Percentiles rank a stretch among this genome's conserved stretches.
Conservation (phyloP, 1,140 invertebrate species). For the Tetragonula clypearis region DNA sequence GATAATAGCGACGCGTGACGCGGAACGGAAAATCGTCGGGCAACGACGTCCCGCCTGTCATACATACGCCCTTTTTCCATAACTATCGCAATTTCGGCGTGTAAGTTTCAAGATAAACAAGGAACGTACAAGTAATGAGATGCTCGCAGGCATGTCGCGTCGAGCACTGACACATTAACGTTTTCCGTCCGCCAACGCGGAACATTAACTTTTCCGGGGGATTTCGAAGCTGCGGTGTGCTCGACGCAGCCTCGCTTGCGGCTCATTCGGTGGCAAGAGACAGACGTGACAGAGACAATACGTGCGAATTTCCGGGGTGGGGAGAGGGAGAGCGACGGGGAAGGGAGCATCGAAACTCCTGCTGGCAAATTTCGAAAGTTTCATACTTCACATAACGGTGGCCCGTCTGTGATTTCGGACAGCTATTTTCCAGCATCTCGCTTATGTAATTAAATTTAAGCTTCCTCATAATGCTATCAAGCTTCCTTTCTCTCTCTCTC, state of each 20-base stretch:
- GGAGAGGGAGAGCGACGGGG: background rate
- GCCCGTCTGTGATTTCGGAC: background rate
- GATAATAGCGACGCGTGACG: background rate
- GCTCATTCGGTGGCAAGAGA: slow-evolving; percentile 28
- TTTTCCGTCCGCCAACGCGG: slow-evolving; percentile 31
- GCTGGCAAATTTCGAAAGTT: slow-evolving; percentile 47
- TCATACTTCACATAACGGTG: background rate
- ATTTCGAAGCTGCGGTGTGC: slow-evolving; percentile 10
- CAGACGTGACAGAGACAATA: slow-evolving; percentile 33
- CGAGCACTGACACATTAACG: slow-evolving; percentile 29
- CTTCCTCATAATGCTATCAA: background rate
- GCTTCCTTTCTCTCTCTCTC: no score
- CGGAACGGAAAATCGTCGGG: background rate
- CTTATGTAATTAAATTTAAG: slow-evolving; percentile 31
- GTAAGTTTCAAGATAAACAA: slow-evolving; percentile 33
- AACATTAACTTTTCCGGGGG: slow-evolving; percentile 51
- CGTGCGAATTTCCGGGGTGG: background rate
- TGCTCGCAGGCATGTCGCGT: slow-evolving; percentile 33
- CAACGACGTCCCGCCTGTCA: background rate
- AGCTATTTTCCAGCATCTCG: slow-evolving; percentile 2
- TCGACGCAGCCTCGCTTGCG: background rate
- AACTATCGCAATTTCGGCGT: slow-evolving; percentile 39
- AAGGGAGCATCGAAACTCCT: slow-evolving; percentile 2
- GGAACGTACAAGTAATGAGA: slow-evolving; percentile 35
- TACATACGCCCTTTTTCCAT: background rate